Evolutionary conservation across 2,888 invertebrate genomes (phyloP).

Genomic region (Palloptera scutellata): DNA sequence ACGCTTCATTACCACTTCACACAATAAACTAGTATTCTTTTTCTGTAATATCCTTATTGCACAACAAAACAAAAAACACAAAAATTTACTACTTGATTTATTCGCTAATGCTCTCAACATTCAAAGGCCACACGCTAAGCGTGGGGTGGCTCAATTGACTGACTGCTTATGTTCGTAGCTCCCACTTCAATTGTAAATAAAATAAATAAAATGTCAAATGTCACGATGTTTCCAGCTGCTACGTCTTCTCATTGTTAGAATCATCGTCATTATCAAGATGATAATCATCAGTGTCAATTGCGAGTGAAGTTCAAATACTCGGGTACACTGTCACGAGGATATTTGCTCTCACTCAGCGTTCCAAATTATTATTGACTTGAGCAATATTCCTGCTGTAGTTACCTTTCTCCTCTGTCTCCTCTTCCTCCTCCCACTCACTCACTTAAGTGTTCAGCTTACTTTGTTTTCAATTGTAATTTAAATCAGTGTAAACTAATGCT

Average conservation of each 20-base stretch:
- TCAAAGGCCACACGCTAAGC: too few species aligned
- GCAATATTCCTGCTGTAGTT: slow-evolving; percentile 17
- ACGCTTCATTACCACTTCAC: neutral
- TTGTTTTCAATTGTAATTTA: slow-evolving; percentile 36
- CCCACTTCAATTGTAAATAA: neutral
- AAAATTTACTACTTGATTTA: neutral
- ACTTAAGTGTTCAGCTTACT: neutral
- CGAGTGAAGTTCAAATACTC: neutral
- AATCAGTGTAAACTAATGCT: slow-evolving; percentile 21
- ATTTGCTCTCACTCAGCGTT: slow-evolving; percentile 20
- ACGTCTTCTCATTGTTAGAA: slow-evolving; percentile 45
- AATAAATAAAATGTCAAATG: neutral
- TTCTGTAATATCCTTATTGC: neutral
- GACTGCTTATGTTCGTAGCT: too few species aligned
- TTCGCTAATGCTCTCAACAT: neutral
- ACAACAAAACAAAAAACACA: neutral
- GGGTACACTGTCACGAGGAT: slow-evolving; percentile 4
- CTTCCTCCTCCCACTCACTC: neutral
- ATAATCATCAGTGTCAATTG: slow-evolving; percentile 49
- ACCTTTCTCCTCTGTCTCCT: neutral
- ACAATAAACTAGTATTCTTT: neutral
- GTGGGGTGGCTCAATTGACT: too few species aligned
- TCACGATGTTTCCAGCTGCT: slow-evolving; percentile 7
- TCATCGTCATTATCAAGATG: slow-evolving; percentile 23
- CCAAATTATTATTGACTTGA: slow-evolving; percentile 55